Percentiles rank a stretch among this genome's conserved stretches.
Conservation (phyloP, 1,140 invertebrate species). For the Procambarus clarkii region DNA sequence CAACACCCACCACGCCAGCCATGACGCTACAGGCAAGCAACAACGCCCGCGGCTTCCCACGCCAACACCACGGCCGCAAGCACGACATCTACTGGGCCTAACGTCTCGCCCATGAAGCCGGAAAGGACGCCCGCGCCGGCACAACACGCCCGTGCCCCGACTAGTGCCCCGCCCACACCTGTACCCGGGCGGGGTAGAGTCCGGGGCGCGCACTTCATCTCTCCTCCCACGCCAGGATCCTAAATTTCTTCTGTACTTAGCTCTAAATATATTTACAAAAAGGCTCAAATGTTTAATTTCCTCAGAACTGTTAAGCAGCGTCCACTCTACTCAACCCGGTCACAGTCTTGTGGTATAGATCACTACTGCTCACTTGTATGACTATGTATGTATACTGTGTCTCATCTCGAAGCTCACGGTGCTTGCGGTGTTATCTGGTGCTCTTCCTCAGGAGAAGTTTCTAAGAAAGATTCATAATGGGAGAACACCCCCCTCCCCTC, state of each 20-base stretch:
- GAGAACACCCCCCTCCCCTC: no score
- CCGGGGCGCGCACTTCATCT: conserved; percentile 1
- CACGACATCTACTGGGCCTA: neutral
- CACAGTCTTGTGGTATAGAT: no score
- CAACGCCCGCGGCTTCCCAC: neutral
- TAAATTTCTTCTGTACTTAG: neutral
- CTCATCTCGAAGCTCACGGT: no score
- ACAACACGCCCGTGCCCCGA: neutral
- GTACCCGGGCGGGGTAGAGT: conserved; percentile 15
- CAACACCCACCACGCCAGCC: conserved; percentile 17
- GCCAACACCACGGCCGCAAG: neutral
- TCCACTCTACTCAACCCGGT: no score
- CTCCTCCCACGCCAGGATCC: conserved; percentile 16
- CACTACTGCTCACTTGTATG: no score
- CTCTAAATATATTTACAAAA: conserved; percentile 22
- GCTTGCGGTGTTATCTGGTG: no score
- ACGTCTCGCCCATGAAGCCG: neutral
- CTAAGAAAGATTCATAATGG: no score
- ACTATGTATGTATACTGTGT: no score
- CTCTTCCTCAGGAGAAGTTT: no score
- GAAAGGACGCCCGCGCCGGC: neutral
- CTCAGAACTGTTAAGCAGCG: no score
- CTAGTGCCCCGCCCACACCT: conserved; percentile 19
- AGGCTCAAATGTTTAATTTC: neutral
- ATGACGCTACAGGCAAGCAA: neutral